Conservation (phyloP, 1,140 invertebrate genomes). For the Drosophila subobscura region DNA sequence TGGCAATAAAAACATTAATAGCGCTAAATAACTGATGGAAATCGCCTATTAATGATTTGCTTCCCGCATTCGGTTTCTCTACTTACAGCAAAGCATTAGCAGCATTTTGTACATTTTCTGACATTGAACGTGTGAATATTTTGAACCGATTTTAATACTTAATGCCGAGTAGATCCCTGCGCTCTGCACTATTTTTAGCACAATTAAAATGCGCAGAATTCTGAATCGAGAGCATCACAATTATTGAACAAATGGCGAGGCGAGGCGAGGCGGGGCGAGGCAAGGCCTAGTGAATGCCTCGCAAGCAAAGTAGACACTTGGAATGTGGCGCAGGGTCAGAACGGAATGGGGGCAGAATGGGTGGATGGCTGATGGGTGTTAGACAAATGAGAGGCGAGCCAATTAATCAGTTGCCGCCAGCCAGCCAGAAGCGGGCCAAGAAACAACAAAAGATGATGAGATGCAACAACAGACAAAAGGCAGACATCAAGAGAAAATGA, state of each 20-base stretch:
- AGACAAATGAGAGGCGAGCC: slow-evolving; percentile 10
- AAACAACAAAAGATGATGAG: slow-evolving; percentile 20
- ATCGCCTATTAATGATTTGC: too few species aligned
- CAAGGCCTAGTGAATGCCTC: slow-evolving; percentile 6
- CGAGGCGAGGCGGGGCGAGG: background rate
- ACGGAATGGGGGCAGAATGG: background rate
- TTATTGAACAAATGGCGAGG: slow-evolving; percentile 10
- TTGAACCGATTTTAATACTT: too few species aligned
- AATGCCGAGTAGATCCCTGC: background rate
- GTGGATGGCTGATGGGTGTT: too few species aligned
- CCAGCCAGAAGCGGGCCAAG: slow-evolving; percentile 5
- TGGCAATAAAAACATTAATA: too few species aligned
- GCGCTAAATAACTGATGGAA: too few species aligned
- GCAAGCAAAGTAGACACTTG: background rate
- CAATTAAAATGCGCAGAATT: background rate
- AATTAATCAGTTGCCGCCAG: slow-evolving; percentile 51
- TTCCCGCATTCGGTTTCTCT: too few species aligned
- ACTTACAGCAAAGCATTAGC: too few species aligned
- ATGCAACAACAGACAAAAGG: slow-evolving; percentile 29
- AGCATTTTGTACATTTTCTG: background rate
- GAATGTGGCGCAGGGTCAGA: slow-evolving; percentile 31
- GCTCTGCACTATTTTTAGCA: slow-evolving; percentile 19
- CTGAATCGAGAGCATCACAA: background rate
- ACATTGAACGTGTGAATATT: too few species aligned
- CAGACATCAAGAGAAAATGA: slow-evolving; percentile 32